Conservation (phyloP, 1,140 invertebrate species). For the Pollicipes pollicipes region DNA sequence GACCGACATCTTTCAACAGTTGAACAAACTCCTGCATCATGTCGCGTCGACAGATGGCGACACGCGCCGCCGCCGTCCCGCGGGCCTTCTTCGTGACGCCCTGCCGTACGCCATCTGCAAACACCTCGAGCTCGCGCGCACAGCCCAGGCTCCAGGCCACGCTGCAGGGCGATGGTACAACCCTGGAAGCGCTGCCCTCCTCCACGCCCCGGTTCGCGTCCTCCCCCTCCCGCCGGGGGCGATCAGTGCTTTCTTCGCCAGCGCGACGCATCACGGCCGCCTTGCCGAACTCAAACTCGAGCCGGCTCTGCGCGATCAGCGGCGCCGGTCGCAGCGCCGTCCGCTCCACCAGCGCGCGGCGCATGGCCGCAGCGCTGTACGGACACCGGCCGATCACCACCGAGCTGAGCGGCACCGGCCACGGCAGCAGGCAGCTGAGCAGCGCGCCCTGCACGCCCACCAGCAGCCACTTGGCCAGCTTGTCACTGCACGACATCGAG, state of each 20-base stretch:
- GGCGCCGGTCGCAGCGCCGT: conserved; percentile 18
- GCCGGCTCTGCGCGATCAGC: conserved; percentile 23
- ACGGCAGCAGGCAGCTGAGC: conserved; percentile 43
- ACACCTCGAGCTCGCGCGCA: conserved; percentile 38
- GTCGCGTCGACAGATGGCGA: conserved; percentile 43
- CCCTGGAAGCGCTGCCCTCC: no score
- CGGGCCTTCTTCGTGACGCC: conserved; percentile 56
- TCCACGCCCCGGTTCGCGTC: no score
- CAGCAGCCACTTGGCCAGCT: conserved; percentile 71
- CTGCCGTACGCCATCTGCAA: conserved; percentile 57
- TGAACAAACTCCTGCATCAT: conserved; percentile 38
- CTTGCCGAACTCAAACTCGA: conserved; percentile 21
- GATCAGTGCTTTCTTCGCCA: conserved; percentile 11
- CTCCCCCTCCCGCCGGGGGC: no score
- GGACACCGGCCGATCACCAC: conserved; percentile 50
- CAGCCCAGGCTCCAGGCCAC: conserved; percentile 21
- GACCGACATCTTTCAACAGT: conserved; percentile 22
- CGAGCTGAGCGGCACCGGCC: conserved; percentile 47
- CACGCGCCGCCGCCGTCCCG: conserved; percentile 30
- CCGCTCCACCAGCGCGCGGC: conserved; percentile 36
- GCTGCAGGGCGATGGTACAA: conserved; percentile 18
- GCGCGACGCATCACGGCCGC: not conserved
- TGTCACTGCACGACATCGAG: conserved; percentile 85
- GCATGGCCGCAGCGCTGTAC: conserved; percentile 40
- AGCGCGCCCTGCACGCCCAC: conserved; percentile 61